Conservation (phyloP, 2,888 invertebrate genomes). For the Orthonychiurus folsomi region DNA sequence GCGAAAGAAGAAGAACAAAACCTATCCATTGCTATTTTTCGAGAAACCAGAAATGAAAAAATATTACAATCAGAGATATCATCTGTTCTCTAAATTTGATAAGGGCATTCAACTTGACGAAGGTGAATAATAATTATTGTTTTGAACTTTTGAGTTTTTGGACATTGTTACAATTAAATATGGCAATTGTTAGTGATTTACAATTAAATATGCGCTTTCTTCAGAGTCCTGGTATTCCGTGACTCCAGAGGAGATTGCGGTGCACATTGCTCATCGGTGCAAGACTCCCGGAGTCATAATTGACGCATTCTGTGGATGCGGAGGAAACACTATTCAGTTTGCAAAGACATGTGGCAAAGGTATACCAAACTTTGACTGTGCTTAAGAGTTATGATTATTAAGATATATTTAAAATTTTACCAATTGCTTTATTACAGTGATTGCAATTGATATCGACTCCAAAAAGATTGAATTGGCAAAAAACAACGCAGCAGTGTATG, state of each 20-base stretch:
- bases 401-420: not conserved
- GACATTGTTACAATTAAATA: too few relatives aligned
- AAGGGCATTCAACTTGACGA: slow-evolving; percentile 80
- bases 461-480: slow-evolving; percentile 76
- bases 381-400: too few relatives aligned
- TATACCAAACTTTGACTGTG: too few relatives aligned
- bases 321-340: slow-evolving; percentile 96
- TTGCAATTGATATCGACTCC: slow-evolving; percentile 94
- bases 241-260: slow-evolving; percentile 89
- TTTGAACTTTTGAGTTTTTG: too few relatives aligned
- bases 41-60: slow-evolving; percentile 46
- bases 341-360: slow-evolving; percentile 67
- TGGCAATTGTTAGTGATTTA: too few relatives aligned
- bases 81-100: slow-evolving; percentile 81
- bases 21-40: not conserved
- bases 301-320: slow-evolving; percentile 97
- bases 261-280: slow-evolving; percentile 78
- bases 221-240: slow-evolving; percentile 98
- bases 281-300: slow-evolving; percentile 64
- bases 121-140: too few relatives aligned
- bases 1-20: not conserved
- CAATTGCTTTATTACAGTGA: slow-evolving; percentile 51
- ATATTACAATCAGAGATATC: slow-evolving; percentile 85
- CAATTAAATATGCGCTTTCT: too few relatives aligned
- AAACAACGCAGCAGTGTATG: slow-evolving; percentile 87